Evolutionary conservation across 2,113 vertebrate genomes (phyloP), one percentile per base, ranked within the genome.

Genomic region (Grantiella picta): DNA sequence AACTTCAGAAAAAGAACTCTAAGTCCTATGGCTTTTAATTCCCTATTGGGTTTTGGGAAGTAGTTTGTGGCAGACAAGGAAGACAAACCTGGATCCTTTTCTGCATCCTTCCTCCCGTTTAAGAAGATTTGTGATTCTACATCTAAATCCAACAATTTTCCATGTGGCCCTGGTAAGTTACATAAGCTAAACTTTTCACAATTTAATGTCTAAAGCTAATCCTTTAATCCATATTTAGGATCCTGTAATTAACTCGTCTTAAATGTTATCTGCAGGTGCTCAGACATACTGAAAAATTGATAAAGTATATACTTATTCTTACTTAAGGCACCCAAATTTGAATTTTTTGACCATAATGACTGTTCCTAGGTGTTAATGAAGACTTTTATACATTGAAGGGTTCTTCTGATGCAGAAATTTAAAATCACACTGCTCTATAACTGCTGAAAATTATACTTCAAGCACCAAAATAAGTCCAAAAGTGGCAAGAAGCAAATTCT

Each of bases 161-260:
- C 44, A 38, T n/a, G 59, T 71, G 38, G 35, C 44, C 59, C 56
- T 88, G 64, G 42, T 83, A 94, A 93, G 52, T 94, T 83, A 73
- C 21, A 53, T 64, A 71, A 94, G 38, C 47, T 73, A 75, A 90
- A 78, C 53, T 90, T 93, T 70, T 78, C 52, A 70, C 22, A 94
- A 77, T 76, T 80, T 75, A 56, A 70, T 64, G 29, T 69, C 75
- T 85, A 73, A 94, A 95, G 80, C 64, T 80, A 95, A 97, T 87
- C 38, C 54, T 94, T 91, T 93, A 93, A 90, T 94, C 72, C 59
- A 77, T 78, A 92, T 86, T 95, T 90, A 92, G 33, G 64, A 89
- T 70, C 19, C 76, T 90, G 56, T 90, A 93, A 96, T 86, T 79
- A 97, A 81, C 47, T 93, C 12, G 0, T 82, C 49, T 83, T 77